phyloP scores from a whole-genome alignment of 2,797 vertebrate genomes.

The Tangara arthus region DNA sequence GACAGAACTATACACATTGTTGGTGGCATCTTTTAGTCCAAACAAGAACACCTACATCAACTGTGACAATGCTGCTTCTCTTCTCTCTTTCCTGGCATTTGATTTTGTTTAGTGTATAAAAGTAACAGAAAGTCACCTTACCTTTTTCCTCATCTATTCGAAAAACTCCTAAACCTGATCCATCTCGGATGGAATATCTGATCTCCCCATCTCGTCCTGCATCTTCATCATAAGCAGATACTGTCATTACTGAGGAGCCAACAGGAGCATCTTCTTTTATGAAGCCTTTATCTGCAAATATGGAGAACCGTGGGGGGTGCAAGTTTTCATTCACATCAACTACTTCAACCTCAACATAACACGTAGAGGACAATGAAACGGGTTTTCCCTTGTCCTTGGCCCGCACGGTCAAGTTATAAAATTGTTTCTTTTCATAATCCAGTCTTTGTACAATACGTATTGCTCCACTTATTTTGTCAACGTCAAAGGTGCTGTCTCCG shows the following conservation, averaged over 20 bases:
- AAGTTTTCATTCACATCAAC: slow-evolving; percentile 97
- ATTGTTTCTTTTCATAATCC: slow-evolving; percentile 92
- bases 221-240: slow-evolving; percentile 92
- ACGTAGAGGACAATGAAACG: slow-evolving; percentile 88
- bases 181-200: slow-evolving; percentile 92
- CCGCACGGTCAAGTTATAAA: slow-evolving; percentile 91
- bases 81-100: neutral
- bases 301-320: slow-evolving; percentile 84
- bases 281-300: slow-evolving; percentile 89
- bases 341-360: slow-evolving; percentile 91
- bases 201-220: slow-evolving; percentile 88
- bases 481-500: slow-evolving; percentile 90
- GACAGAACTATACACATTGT: neutral
- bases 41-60: neutral
- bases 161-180: slow-evolving; percentile 94
- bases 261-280: slow-evolving; percentile 89
- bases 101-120: neutral
- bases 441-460: slow-evolving; percentile 88
- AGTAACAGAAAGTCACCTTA: slow-evolving; percentile 67
- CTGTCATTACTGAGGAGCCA: slow-evolving; percentile 89
- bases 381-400: slow-evolving; percentile 97
- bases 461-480: slow-evolving; percentile 95
- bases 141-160: slow-evolving; percentile 94
- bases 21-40: neutral
- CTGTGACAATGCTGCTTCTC: neutral